Evolutionary conservation across 2,797 vertebrate genomes (phyloP), one percentile per base, ranked within the genome.

Genomic region (Falco novaeseelandiae): DNA sequence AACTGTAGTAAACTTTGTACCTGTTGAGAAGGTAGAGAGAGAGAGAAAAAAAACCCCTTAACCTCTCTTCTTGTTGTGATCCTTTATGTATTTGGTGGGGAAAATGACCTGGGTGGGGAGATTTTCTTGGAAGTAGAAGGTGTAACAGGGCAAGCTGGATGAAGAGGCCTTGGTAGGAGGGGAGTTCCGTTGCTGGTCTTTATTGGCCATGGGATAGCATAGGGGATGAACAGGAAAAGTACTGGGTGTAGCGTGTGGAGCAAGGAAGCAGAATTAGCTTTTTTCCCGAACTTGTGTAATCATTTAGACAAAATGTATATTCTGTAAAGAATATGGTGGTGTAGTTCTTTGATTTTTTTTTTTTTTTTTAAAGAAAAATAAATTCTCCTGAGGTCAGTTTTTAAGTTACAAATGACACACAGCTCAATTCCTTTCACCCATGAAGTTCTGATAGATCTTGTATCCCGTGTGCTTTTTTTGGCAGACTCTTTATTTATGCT

Each of bases 401-500:
- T 94, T 71, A 87, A 93, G 73, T 72, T 90, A 70, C 46, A 89
- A 61, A 58, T 80, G 42, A 51, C 67, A 51, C 57, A 54, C 74
- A 69, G 6, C 74, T 92, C 72, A 10, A 27, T 83, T 94, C 57
- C 58, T 67, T 87, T 95, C 13, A 27, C 79, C 88, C 65, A 0
- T 86, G 86, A 91, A 44, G 58, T 85, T 94, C 86, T 83, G 84
- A 83, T 86, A 81, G 92, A 83, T 92, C 87, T 92, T 72, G 66
- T 96, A 95, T 87, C 87, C 82, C 79, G 54, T 87, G 69, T 87
- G 34, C 1, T 19, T 77, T 85, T 87, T 81, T 93, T 96, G 92
- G 84, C 92, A 72, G 54, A 14, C 54, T 54, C 87, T 96, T 77
- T 93, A 71, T 94, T 96, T 96, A 48, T 93, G 88, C 82, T 72